phyloP scores from a whole-genome alignment of 1,140 invertebrate genomes.

The Akabosia matsudoensis region DNA sequence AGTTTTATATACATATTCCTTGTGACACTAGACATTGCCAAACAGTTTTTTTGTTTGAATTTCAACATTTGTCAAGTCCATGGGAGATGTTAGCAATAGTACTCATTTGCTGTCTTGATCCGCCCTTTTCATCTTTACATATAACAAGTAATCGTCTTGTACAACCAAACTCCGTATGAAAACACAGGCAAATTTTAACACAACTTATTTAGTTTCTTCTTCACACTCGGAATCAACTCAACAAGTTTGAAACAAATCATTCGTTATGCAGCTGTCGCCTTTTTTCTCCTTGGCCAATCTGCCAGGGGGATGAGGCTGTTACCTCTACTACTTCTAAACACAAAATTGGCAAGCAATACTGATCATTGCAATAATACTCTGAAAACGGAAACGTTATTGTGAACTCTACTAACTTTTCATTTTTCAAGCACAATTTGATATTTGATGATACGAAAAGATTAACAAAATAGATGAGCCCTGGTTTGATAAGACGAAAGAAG shows the following conservation, averaged over 20 bases:
- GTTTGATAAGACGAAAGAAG: no score
- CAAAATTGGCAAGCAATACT: not conserved
- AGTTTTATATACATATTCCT: no score
- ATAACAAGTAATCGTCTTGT: no score
- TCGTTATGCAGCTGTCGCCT: slow-evolving; percentile 10
- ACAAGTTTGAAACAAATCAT: slow-evolving; percentile 1
- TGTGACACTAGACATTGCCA: no score
- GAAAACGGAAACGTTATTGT: not conserved
- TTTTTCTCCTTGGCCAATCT: not conserved
- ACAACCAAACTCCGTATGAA: not conserved
- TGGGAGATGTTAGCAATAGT: no score
- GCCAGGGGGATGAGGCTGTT: no score
- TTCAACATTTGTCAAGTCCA: no score
- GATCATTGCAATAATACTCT: not conserved
- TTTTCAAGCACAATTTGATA: not conserved
- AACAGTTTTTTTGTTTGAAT: no score
- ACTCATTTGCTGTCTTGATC: no score
- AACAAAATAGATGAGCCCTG: not conserved
- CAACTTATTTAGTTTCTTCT: not conserved
- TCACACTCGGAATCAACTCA: not conserved
- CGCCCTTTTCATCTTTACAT: no score
- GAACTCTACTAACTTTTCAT: not conserved
- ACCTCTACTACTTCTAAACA: no score
- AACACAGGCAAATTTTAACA: not conserved
- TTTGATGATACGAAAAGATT: not conserved